A percentile compares a stretch with the other conserved stretches of the same genome.
These are phyloP conservation scores for Liparis tanakae DNA, from an alignment of 2,797 vertebrate genomes.

Conservation along the genomic window DNA sequence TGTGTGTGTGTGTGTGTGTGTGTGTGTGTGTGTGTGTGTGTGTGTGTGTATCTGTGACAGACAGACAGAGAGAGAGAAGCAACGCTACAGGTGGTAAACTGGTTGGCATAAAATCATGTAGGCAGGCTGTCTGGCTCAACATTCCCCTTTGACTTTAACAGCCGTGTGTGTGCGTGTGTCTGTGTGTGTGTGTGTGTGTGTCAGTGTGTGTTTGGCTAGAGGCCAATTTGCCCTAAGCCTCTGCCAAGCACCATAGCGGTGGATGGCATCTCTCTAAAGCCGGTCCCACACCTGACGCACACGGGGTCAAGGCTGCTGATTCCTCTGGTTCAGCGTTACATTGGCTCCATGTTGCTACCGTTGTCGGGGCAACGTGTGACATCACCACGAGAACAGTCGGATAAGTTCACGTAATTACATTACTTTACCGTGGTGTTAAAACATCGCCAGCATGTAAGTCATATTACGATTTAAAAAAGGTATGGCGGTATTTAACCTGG, in stretches of 20 bases:
- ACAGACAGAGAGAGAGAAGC: not conserved
- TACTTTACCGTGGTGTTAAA: no score
- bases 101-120: conserved; percentile 53
- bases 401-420: no score
- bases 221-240: conserved; percentile 34
- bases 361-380: no score
- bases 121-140: conserved; percentile 50
- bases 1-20: conserved; percentile 14
- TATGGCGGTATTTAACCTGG: not conserved
- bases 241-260: conserved; percentile 40
- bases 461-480: not conserved
- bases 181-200: conserved; percentile 4
- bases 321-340: not conserved
- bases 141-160: conserved; percentile 54
- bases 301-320: conserved; percentile 10
- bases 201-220: conserved; percentile 32
- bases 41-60: conserved; percentile 5
- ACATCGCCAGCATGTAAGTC: not conserved
- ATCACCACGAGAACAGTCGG: no score
- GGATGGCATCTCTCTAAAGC: conserved; percentile 29
- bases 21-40: conserved; percentile 13
- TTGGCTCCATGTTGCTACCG: not conserved
- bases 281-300: conserved; percentile 15
- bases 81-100: conserved; percentile 64
- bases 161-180: conserved; percentile 6